Percentiles rank a stretch among this genome's conserved stretches.
phyloP scores from a whole-genome alignment of 2,888 invertebrate species.

The Eustalomyia histrio region DNA sequence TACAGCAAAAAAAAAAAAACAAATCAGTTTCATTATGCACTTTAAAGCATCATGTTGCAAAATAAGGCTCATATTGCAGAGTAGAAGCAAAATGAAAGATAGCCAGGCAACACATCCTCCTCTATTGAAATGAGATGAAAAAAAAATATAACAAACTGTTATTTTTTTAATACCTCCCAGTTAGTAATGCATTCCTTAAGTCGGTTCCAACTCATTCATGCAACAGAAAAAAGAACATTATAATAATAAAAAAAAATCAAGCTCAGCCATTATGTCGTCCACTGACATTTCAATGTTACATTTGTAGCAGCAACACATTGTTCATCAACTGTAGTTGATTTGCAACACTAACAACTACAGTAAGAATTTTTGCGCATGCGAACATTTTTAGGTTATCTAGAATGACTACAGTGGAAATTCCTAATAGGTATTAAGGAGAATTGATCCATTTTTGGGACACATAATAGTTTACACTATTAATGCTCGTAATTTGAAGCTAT shows the following conservation, averaged over 20 bases:
- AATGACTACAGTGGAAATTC: not conserved
- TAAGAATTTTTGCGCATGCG: not conserved
- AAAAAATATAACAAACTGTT: conserved; percentile 33
- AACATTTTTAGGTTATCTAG: not conserved
- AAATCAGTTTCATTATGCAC: conserved; percentile 18
- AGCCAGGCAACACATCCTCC: conserved; percentile 26
- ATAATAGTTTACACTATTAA: too few relatives aligned
- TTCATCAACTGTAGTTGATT: not conserved
- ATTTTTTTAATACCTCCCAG: conserved; percentile 53
- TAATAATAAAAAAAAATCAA: conserved; percentile 1
- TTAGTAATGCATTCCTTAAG: conserved; percentile 45
- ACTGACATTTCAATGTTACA: conserved; percentile 31
- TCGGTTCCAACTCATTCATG: conserved; percentile 20
- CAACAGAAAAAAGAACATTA: conserved; percentile 1
- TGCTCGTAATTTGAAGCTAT: too few relatives aligned
- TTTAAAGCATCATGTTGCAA: conserved; percentile 45
- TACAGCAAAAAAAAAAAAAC: not conserved
- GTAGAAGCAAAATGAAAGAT: conserved; percentile 18
- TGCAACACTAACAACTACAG: not conserved
- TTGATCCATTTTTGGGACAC: too few relatives aligned
- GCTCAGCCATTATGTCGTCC: conserved; percentile 41
- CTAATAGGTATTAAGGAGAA: too few relatives aligned
- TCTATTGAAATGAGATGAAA: conserved; percentile 8
- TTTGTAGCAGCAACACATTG: conserved; percentile 36
- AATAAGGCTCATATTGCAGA: conserved; percentile 63